Evolutionary conservation across 2,888 invertebrate genomes (phyloP), one percentile per base, ranked within the genome.

Genomic region (Eustalomyia histrio): DNA sequence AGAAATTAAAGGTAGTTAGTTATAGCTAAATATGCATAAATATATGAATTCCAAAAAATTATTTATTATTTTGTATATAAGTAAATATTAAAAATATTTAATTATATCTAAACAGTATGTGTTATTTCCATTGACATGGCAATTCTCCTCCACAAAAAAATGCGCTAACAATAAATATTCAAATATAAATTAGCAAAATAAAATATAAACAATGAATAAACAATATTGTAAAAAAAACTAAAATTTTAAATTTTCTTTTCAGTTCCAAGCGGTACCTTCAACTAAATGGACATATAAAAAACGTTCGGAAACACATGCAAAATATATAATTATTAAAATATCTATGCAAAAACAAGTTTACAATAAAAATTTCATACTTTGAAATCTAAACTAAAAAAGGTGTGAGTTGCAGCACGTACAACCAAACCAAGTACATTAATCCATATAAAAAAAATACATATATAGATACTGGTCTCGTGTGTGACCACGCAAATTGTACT

Each of bases 371-470:
- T 74, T 65, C 33, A 58, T 24, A 21, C 39, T 43, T 63, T 53
- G 17, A 53, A 61, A 29, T 1, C 9, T 24, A 67, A 0, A 24
- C 17, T 21, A 5, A 39, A 18, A 61, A 73, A 60, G 39, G 67
- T 67, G 80, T 76, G 80, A 81, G 35, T 73, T 68, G 52, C 69
- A 53, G 18, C 80, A 81, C 80, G 80, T 80, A 80, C 52, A 74
- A 61, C 39, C 5, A 58, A 75, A 53, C 24, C 14, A 52, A 65
- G 2, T 43, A 29, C 14, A 33, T 12, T 17, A 6, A 52, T 16
- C 4, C 21, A 61, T 43, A 50, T 60, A 60, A 24, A 60, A 55
- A 53, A 24, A 53, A 53, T 21, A 57, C 21, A 5, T 47, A 21
- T 64, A 53, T 60, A n/a, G n/a, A n/a, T n/a, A n/a, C n/a, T 24